These are phyloP conservation scores for Sminthopsis crassicaudata DNA, from an alignment of 2,113 vertebrate genomes.

Conservation along the genomic window DNA sequence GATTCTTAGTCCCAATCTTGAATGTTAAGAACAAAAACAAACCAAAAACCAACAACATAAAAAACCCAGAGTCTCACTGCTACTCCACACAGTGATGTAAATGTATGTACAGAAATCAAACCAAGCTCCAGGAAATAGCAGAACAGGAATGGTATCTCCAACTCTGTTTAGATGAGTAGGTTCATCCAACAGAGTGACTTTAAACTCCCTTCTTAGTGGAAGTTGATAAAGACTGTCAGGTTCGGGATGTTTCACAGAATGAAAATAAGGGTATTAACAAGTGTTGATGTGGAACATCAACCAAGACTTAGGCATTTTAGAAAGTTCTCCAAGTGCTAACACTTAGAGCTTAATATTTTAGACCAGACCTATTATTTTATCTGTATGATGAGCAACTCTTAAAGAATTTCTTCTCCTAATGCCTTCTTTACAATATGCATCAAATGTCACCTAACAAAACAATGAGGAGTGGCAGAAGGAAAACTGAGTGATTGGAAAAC, in stretches of 20 bases:
- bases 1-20: no score
- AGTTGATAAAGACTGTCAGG: neutral
- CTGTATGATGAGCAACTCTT: neutral
- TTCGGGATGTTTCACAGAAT: neutral
- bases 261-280: neutral
- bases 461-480: no score
- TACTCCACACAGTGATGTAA: neutral
- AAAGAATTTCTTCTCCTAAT: no score
- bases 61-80: no score
- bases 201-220: neutral
- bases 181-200: neutral
- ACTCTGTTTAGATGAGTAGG: neutral
- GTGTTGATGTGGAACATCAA: neutral
- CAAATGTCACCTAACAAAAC: no score
- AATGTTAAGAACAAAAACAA: no score
- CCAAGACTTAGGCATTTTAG: neutral
- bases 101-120: neutral
- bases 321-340: neutral
- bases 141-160: neutral
- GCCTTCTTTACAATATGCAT: no score
- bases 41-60: no score
- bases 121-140: neutral
- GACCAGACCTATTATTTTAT: neutral
- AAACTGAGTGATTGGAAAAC: no score
- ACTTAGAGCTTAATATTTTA: neutral